These are phyloP conservation scores for Macaria liturata DNA, from an alignment of 2,888 invertebrate species.

Conservation along the genomic window DNA sequence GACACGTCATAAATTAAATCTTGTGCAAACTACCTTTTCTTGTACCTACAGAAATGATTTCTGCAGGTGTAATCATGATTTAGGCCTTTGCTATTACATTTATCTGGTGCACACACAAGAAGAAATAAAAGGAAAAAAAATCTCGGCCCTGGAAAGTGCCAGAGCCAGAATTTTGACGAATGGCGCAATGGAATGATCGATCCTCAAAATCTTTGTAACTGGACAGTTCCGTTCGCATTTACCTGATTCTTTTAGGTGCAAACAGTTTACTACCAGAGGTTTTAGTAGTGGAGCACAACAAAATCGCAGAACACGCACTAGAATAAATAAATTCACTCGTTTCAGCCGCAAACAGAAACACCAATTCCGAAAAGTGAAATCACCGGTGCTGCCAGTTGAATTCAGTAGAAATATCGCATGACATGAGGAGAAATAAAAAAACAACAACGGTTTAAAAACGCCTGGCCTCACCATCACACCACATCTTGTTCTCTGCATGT, in stretches of 20 bases:
- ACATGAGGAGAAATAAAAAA: too few relatives aligned
- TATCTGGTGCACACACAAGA: neutral
- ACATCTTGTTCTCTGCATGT: too few relatives aligned
- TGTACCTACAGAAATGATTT: neutral
- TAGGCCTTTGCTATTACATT: neutral
- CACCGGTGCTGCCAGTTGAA: too few relatives aligned
- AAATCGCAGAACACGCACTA: too few relatives aligned
- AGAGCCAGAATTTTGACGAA: constrained; percentile 35
- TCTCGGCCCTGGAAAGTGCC: constrained; percentile 43
- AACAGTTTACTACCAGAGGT: too few relatives aligned
- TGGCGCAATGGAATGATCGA: constrained; percentile 36
- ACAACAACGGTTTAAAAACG: too few relatives aligned
- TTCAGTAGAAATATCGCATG: too few relatives aligned
- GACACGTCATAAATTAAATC: constrained; percentile 17
- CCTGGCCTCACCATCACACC: too few relatives aligned
- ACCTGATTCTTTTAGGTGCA: constrained; percentile 19
- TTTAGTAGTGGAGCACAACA: too few relatives aligned
- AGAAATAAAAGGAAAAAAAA: constrained; percentile 1
- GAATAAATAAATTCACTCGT: too few relatives aligned
- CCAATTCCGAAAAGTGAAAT: too few relatives aligned
- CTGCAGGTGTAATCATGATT: neutral
- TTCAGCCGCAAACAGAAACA: too few relatives aligned
- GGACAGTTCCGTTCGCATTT: constrained; percentile 1
- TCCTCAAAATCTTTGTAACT: constrained; percentile 1
- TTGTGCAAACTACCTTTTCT: constrained; percentile 4